Evolutionary conservation across 2,113 vertebrate genomes (phyloP), one percentile per base, ranked within the genome.

Genomic region (Arenaria interpres): DNA sequence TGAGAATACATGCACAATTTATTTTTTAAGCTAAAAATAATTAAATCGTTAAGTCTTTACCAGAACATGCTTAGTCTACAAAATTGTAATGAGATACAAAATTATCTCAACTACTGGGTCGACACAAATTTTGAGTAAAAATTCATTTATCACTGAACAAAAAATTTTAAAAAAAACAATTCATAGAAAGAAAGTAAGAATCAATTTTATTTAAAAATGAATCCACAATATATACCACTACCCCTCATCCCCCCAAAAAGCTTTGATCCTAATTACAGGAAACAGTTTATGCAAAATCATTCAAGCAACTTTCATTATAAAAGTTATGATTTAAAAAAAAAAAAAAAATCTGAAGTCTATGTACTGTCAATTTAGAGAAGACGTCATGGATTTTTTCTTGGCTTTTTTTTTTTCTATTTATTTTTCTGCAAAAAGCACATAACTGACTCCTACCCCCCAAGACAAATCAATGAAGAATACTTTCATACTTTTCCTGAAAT

Each of bases 201-300:
- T 30, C 9, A 39, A 50, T 67, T 33, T 69, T 43, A 14, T 71
- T 53, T 53, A 3, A 76, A 95, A 95, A 54, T 16, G 0, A 89
- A 17, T 54, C 8, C 10, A 64, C 27, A 81, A 64, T 37, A 57
- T 24, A 89, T 13, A 93, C 14, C 27, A 57, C 16, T 50, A 43
- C 13, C 12, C 14, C 25, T 83, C 19, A 67, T 8, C 4, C 6
- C 5, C 48, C 6, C 2, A 8, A 7, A 73, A 75, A 41, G 6
- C 43, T 84, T 91, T 91, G 57, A 91, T 84, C 43, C 50, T 82
- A 89, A 79, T 88, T 96, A 92, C 37, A 88, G 60, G 22, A 76
- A 97, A 81, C 32, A 67, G 30, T 43, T 81, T 22, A 66, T 28
- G 35, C 28, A 91, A 72, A 88, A 90, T 73, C 28, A 85, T 85